Base-by-base conservation (phyloP, 1,140 invertebrate genomes). In the Myzus persicae region DNA sequence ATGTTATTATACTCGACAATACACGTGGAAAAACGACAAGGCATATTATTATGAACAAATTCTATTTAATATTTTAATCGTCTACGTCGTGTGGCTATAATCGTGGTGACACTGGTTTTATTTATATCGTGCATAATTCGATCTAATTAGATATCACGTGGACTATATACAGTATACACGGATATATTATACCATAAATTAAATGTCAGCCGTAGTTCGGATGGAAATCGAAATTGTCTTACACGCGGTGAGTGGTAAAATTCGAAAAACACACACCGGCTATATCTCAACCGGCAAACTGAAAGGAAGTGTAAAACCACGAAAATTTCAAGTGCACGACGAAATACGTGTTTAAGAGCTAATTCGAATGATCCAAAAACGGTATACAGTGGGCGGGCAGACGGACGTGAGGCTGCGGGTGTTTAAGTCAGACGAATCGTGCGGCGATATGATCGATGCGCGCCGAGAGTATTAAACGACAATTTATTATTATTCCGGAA, bases 401-500 rank as follows among this genome's bases (percentile, higher is more conserved):
- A 18, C 59, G 59, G 59, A 76, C 31, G 59, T n/a, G 31, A 14
- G 14, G 59, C 31, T 76, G n/a, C 59, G 59, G 59, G 31, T 76
- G n/a, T 76, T 67, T 18, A 1, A n/a, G 59, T 76, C 59, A 76
- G 59, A 76, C 4, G 14, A 76, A 76, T n/a, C 11, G 14, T 76
- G 14, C 14, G 11, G n/a, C 59, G 59, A 76, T n/a, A 76, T 76
- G 59, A 76, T 76, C 59, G 59, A 76, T 76, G n/a, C n/a, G 4
- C 59, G 31, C 31, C n/a, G 48, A 18, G 20, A 22, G 48, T 51
- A n/a, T 67, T 18, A n/a, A 76, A n/a, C 31, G 59, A 76, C 59
- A 76, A 76, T n/a, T 76, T n/a, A 76, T 76, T 67, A 67, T n/a
- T 67, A 67, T 67, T 67, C 59, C 59, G 59, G 59, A 67, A 76